Percentiles rank a stretch among this genome's conserved stretches.
phyloP scores from a whole-genome alignment of 2,113 vertebrate species.

The Microcebus jonahi region DNA sequence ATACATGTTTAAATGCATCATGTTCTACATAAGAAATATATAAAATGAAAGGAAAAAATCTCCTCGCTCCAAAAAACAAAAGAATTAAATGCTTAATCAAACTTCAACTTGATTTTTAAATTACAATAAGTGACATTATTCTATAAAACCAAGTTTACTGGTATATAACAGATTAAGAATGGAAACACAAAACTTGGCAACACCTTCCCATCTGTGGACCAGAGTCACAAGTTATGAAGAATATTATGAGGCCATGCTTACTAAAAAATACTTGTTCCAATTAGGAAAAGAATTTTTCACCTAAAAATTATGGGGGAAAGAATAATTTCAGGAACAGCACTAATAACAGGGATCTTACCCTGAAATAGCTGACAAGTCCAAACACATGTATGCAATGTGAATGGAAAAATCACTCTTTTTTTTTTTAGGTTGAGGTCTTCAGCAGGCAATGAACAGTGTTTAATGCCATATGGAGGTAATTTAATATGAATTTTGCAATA shows the following conservation, averaged over 20 bases:
- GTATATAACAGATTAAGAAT: not conserved
- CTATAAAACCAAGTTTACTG: not conserved
- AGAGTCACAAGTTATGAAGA: not conserved
- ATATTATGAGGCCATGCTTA: not conserved
- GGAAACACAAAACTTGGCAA: not conserved
- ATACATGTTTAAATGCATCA: no score
- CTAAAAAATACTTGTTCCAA: not conserved
- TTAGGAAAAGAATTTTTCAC: not conserved
- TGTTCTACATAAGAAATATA: no score
- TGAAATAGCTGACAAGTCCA: conserved; percentile 53
- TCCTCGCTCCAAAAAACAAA: no score
- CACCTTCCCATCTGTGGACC: not conserved
- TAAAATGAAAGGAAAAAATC: no score
- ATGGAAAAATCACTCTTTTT: conserved; percentile 14
- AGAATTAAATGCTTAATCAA: not conserved
- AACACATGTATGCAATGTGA: not conserved
- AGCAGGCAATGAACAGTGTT: conserved; percentile 56
- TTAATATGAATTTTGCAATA: conserved; percentile 63
- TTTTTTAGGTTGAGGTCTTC: conserved; percentile 40
- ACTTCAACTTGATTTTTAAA: not conserved
- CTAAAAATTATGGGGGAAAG: conserved; percentile 31
- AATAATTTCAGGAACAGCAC: not conserved
- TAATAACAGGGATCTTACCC: not conserved
- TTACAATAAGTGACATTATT: not conserved
- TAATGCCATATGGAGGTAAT: conserved; percentile 60